A percentile compares a stretch with the other conserved stretches of the same genome.
phyloP scores from a whole-genome alignment of 2,888 invertebrate genomes.

The Lypha dubia region DNA sequence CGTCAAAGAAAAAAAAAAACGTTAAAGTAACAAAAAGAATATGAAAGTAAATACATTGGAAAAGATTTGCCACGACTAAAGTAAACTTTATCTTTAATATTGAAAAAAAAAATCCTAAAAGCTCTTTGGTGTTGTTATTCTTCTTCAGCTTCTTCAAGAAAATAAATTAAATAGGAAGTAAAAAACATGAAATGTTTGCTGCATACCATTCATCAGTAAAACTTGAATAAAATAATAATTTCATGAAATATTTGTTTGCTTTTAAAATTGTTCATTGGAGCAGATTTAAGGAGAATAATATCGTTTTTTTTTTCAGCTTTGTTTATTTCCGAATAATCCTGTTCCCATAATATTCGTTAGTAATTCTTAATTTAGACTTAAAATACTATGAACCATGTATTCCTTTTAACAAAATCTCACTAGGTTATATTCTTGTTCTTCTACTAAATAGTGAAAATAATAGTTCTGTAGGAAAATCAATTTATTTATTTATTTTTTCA shows the following conservation, averaged over 20 bases:
- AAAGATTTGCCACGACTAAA: slow-evolving; percentile 35
- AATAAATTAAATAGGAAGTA: slow-evolving; percentile 11
- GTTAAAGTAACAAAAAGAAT: neutral
- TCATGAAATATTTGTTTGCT: neutral
- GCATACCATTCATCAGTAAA: slow-evolving; percentile 13
- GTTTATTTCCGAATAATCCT: neutral
- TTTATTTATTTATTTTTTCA: slow-evolving; percentile 47
- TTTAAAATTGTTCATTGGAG: neutral
- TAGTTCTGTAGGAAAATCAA: slow-evolving; percentile 50
- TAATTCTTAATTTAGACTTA: neutral
- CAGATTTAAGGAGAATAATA: too few relatives aligned
- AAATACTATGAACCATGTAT: neutral
- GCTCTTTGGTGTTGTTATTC: neutral
- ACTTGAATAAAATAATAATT: neutral
- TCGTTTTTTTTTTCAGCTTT: neutral
- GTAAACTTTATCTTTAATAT: slow-evolving; percentile 45
- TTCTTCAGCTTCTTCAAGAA: neutral
- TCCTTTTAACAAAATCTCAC: slow-evolving; percentile 3
- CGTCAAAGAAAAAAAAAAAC: neutral
- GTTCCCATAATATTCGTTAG: neutral
- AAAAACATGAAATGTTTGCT: slow-evolving; percentile 52
- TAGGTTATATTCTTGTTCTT: slow-evolving; percentile 10
- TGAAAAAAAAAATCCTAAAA: neutral
- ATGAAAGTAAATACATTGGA: slow-evolving; percentile 11
- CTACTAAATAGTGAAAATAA: slow-evolving; percentile 15